Conservation (phyloP, 53 echinoderm and acorn worm genomes). For the Glandiceps talaboti region DNA sequence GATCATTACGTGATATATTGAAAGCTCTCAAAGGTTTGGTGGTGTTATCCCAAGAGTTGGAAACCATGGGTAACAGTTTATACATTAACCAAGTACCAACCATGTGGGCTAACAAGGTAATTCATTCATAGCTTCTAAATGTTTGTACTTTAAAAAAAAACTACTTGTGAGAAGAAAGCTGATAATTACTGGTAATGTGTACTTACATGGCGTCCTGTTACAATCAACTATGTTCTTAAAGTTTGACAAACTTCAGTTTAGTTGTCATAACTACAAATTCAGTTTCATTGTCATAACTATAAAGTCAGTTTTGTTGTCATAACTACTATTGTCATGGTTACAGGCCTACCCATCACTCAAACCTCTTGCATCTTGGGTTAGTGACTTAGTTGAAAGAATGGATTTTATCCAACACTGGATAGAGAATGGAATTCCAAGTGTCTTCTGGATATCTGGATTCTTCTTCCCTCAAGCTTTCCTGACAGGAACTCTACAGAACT, state of each 20-base stretch:
- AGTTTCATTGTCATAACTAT: too few relatives aligned
- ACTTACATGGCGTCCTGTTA: too few relatives aligned
- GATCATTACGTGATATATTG: slow-evolving; percentile 65
- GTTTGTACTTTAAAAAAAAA: too few relatives aligned
- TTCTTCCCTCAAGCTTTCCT: slow-evolving; percentile 99
- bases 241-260: too few relatives aligned
- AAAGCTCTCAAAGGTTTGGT: slow-evolving; percentile 96
- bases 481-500: slow-evolving; percentile 97
- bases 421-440: slow-evolving; percentile 75
- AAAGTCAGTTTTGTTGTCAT: too few relatives aligned
- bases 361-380: slow-evolving; percentile 94
- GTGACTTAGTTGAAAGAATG: slow-evolving; percentile 77
- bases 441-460: slow-evolving; percentile 99
- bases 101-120: slow-evolving; percentile 92
- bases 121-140: too few relatives aligned
- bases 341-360: slow-evolving; percentile 98
- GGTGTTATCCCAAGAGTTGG: slow-evolving; percentile 74
- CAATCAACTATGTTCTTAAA: too few relatives aligned
- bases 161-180: too few relatives aligned
- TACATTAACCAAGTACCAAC: slow-evolving; percentile 89
- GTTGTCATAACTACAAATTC: too few relatives aligned
- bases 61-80: slow-evolving; percentile 94
- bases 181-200: too few relatives aligned
- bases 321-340: too few relatives aligned
- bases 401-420: slow-evolving; percentile 85